Evolutionary conservation across 1,140 invertebrate genomes (phyloP).

Genomic region (Drosophila bocki): DNA sequence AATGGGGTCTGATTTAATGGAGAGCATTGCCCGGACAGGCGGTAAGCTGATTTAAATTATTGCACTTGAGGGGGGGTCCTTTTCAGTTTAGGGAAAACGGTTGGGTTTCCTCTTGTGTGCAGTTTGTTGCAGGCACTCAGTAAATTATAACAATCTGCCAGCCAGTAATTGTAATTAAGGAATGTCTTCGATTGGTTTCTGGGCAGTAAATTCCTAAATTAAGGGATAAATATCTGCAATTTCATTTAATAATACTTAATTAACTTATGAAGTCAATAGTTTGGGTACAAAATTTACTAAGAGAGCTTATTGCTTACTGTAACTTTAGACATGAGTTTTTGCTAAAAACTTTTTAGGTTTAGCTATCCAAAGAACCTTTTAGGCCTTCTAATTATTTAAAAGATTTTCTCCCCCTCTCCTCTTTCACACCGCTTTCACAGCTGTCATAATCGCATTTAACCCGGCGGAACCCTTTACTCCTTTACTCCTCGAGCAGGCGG

Average conservation of each 20-base stretch:
- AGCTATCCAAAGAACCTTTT: not conserved
- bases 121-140: slow-evolving; percentile 9
- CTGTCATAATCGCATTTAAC: slow-evolving; percentile 21
- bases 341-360: not conserved
- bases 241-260: not conserved
- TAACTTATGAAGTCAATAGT: not conserved
- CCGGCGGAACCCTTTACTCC: slow-evolving; percentile 11
- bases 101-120: slow-evolving; percentile 4
- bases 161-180: slow-evolving; percentile 10
- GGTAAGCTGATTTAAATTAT: slow-evolving; percentile 49
- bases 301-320: not conserved
- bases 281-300: no score
- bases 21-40: slow-evolving; percentile 38
- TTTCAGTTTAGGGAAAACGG: slow-evolving; percentile 9
- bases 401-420: not conserved
- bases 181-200: not conserved
- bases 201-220: not conserved
- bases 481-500: not conserved
- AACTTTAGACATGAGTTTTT: not conserved
- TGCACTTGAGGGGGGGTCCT: slow-evolving; percentile 10
- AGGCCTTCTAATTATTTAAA: slow-evolving; percentile 1
- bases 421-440: not conserved
- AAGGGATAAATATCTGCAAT: not conserved
- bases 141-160: slow-evolving; percentile 25
- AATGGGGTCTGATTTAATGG: slow-evolving; percentile 62